phyloP scores from a whole-genome alignment of 2,797 vertebrate species.

The Apogon talboti region DNA sequence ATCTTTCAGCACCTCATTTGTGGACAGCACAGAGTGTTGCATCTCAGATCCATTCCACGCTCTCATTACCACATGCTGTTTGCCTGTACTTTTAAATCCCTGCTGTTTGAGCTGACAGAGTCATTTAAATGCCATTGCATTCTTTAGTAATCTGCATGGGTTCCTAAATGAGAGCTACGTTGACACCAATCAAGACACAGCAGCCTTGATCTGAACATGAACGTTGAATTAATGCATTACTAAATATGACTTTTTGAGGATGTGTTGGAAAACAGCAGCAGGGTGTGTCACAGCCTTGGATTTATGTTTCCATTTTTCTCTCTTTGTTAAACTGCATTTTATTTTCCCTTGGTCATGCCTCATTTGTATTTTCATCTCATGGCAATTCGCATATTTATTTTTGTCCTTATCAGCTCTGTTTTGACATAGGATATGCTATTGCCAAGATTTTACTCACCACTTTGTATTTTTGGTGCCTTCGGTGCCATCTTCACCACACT shows the following conservation, averaged over 20 bases:
- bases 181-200: constrained; percentile 25
- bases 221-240: constrained; percentile 22
- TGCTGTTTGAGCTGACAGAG: constrained; percentile 40
- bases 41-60: constrained; percentile 34
- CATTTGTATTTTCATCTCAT: constrained; percentile 40
- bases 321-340: constrained; percentile 33
- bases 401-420: constrained; percentile 43
- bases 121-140: constrained; percentile 49
- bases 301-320: constrained; percentile 10
- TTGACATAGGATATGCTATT: constrained; percentile 44
- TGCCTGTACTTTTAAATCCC: constrained; percentile 43
- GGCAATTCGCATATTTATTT: constrained; percentile 54
- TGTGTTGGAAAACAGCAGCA: constrained; percentile 13
- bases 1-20: constrained; percentile 52
- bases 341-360: constrained; percentile 23
- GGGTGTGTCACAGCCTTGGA: constrained; percentile 42
- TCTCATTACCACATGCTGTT: constrained; percentile 46
- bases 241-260: constrained; percentile 34
- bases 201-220: constrained; percentile 20
- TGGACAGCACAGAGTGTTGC: constrained; percentile 53
- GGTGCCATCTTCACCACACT: constrained; percentile 52
- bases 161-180: constrained; percentile 34
- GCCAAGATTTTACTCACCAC: constrained; percentile 60
- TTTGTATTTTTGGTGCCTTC: constrained; percentile 57
- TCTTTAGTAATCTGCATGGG: constrained; percentile 34